Evolutionary conservation across 2,888 invertebrate species (phyloP).

Genomic region (Osedax fenrisi): DNA sequence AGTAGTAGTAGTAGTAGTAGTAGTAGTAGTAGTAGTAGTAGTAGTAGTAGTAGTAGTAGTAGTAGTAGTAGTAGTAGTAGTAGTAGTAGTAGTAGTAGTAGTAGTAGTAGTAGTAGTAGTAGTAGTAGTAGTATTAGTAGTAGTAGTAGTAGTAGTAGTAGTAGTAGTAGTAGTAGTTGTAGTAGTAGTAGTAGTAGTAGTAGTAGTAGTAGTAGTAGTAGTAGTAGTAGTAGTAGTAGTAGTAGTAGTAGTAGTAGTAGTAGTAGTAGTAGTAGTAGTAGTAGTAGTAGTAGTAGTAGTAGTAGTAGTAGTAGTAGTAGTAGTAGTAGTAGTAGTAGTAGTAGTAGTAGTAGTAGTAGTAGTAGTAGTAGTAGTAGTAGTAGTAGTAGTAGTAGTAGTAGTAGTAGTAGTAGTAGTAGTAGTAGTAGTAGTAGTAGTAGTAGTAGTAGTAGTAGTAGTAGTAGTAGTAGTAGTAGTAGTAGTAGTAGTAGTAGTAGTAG

Average conservation of each 20-base stretch:
- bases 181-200: conserved; percentile 16
- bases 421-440: conserved; percentile 25
- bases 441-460: conserved; percentile 31
- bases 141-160: neutral
- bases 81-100: no score
- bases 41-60: no score
- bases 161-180: neutral
- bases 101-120: neutral
- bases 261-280: neutral
- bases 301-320: conserved; percentile 28
- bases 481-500: conserved; percentile 15
- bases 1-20: no score
- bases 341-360: conserved; percentile 10
- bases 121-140: no score
- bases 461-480: conserved; percentile 27
- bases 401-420: neutral
- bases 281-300: neutral
- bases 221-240: conserved; percentile 23
- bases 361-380: conserved; percentile 4
- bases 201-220: conserved; percentile 17
- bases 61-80: no score
- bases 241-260: neutral
- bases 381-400: conserved; percentile 6
- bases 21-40: no score
- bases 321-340: conserved; percentile 37